Percentiles rank a stretch among this genome's conserved stretches.
These are phyloP conservation scores for Drosophila pseudoananassae DNA, from an alignment of 1,140 invertebrate genomes.

Conservation along the genomic window DNA sequence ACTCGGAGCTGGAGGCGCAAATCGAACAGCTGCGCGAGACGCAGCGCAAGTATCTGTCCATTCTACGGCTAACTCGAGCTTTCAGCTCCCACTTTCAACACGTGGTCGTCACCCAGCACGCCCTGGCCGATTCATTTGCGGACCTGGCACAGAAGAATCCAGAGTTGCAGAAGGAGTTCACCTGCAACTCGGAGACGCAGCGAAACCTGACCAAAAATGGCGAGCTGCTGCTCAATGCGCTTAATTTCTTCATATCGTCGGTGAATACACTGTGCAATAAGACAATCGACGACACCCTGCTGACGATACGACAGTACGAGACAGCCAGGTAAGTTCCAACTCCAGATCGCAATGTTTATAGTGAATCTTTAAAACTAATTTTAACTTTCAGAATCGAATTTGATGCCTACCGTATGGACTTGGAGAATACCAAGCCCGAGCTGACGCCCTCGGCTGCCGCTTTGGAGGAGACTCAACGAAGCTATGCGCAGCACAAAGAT, in stretches of 20 bases:
- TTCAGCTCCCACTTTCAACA: conserved; percentile 95
- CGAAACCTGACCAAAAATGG: conserved; percentile 96
- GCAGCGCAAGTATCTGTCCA: conserved; percentile 96
- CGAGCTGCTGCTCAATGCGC: conserved; percentile 94
- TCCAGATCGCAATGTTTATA: no score
- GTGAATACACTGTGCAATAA: conserved; percentile 98
- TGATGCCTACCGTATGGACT: conserved; percentile 97
- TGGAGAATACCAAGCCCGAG: conserved; percentile 90
- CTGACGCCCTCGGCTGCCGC: conserved; percentile 87
- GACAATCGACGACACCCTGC: conserved; percentile 97
- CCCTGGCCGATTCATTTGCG: conserved; percentile 89
- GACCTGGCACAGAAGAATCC: conserved; percentile 97
- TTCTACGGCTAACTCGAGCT: conserved; percentile 92
- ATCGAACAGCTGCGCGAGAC: conserved; percentile 96
- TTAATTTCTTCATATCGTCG: conserved; percentile 98
- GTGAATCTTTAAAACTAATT: no score
- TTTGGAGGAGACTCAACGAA: conserved; percentile 93
- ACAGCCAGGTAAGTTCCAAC: conserved; percentile 89
- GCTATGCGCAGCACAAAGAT: conserved; percentile 93
- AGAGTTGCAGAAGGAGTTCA: conserved; percentile 97
- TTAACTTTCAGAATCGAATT: conserved; percentile 93
- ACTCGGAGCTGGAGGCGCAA: conserved; percentile 94
- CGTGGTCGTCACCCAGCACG: conserved; percentile 92
- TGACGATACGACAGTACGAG: conserved; percentile 97
- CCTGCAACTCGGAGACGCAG: conserved; percentile 98